Base-by-base conservation (phyloP, 2,113 vertebrate species). In the Hymenochirus boettgeri region DNA sequence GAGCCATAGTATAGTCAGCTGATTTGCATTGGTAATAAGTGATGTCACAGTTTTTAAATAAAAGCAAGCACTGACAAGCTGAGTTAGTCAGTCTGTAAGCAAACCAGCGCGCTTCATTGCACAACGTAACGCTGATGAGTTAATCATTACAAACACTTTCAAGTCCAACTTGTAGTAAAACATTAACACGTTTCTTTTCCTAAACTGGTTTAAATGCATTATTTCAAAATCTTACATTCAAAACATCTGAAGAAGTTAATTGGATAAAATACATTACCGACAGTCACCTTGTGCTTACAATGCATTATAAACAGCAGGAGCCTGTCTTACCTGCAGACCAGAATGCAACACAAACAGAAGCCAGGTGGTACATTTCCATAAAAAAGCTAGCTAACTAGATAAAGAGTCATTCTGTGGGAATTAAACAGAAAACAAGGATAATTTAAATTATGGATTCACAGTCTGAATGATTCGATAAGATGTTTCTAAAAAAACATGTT, bases 11-110 rank as follows among this genome's bases (percentile, higher is more conserved):
- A 10, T 31, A 31, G 29, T 31, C 10, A 10, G 29, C 47, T 25
- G 61, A 66, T 1, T 4, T 1, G 24, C 50, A 1, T 15, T 37
- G 75, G 47, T 53, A 7, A 37, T 64, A 66, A 11, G 23, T 59
- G 65, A 61, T 18, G 52, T 70, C 61, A 63, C 62, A 37, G 27
- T 47, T 47, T 19, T 23, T 57, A 60, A 52, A 62, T 12, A 21
- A 60, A 22, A 60, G 18, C 76, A 76, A 79, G 74, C 51, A 15
- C 58, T 46, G 69, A 69, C 75, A 79, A 50, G 75, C 72, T 18
- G 45, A 29, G 45, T 56, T 21, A 33, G 5, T 19, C 18, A 67
- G 39, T 29, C 48, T 37, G 24, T 62, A 18, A 9, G 59, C 26
- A 35, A 50, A 52, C n/a, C 25, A 25, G 19, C 8, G 29, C 15